Base-by-base conservation (phyloP, 2,113 vertebrate genomes). In the Vulpes ferrilata region DNA sequence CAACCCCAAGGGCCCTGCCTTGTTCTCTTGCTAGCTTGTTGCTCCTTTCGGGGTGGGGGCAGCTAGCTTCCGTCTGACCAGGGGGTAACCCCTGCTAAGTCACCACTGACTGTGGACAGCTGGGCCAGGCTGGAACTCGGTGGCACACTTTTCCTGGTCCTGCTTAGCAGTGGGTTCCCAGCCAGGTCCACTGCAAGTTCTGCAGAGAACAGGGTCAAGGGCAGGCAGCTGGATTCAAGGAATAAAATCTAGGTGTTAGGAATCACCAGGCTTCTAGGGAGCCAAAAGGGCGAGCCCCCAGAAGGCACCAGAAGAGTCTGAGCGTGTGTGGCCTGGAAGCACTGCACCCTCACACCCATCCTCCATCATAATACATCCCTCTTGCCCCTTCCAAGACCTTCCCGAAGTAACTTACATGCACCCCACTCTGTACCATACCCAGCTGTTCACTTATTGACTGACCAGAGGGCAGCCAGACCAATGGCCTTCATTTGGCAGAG, bases 281-380 rank as follows among this genome's bases (percentile, higher is more conserved):
- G n/a, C 0, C 0, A 57, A 35, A 93, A 25, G 5, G 13, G 9
- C 4, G n/a, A 93, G 85, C 7, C 27, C 32, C 9, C 0, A 17
- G 0, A 27, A 23, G n/a, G 19, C 8, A 51, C 22, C n/a, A 57
- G 65, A n/a, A 88, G 73, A 93, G 55, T 71, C 76, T 85, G 89
- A 74, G n/a, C 19, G 11, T 32, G 3, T 15, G 6, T 8, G 22
- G 65, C 30, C 38, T 35, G 38, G 23, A 74, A 84, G 80, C 53
- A 43, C 5, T 3, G 35, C 2, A 20, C 5, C 2, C 20, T 8
- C 65, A 78, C 13, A 9, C 65, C 10, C 53, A 32, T 27, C 9
- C 6, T 83, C 17, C 53, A 1, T 5, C 43, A 12, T 0, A 9
- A 65, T 30, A 43, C 22, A 0, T 12, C 22, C 57, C 74, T 35